phyloP scores from a whole-genome alignment of 1,140 invertebrate species.

The Choristoneura fumiferana region DNA sequence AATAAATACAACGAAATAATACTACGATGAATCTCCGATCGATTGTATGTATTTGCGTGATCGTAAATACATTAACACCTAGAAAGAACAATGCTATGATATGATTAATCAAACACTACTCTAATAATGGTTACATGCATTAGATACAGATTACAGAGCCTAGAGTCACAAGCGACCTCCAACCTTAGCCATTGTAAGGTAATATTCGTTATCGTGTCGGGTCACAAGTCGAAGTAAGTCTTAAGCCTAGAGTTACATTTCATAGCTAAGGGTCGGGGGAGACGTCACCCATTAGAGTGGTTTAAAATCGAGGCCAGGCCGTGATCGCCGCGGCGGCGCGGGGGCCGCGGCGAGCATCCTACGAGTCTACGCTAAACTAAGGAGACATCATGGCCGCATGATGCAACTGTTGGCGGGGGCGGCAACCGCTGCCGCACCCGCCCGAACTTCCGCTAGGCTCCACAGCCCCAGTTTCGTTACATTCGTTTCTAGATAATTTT shows the following conservation, averaged over 20 bases:
- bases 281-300: constrained; percentile 37
- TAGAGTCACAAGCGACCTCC: constrained; percentile 49
- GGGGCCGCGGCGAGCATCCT: constrained; percentile 46
- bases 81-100: constrained; percentile 32
- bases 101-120: constrained; percentile 35
- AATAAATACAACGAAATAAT: too few species aligned
- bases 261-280: constrained; percentile 63
- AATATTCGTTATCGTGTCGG: constrained; percentile 25
- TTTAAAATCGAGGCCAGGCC: constrained; percentile 70
- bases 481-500: constrained; percentile 50
- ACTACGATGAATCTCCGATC: constrained; percentile 54
- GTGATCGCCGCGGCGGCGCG: constrained; percentile 48
- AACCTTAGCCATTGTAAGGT: constrained; percentile 42
- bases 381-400: constrained; percentile 72
- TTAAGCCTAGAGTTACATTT: constrained; percentile 67
- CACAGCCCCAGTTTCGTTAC: constrained; percentile 55
- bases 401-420: constrained; percentile 48
- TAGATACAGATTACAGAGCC: constrained; percentile 38
- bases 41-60: constrained; percentile 42
- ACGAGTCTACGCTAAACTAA: constrained; percentile 62
- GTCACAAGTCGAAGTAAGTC: constrained; percentile 23
- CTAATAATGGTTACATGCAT: constrained; percentile 39
- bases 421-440: background rate
- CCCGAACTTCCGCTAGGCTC: constrained; percentile 48
- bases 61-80: constrained; percentile 31